Evolutionary conservation across 2,113 vertebrate genomes (phyloP).

Genomic region (Tauraco erythrolophus): DNA sequence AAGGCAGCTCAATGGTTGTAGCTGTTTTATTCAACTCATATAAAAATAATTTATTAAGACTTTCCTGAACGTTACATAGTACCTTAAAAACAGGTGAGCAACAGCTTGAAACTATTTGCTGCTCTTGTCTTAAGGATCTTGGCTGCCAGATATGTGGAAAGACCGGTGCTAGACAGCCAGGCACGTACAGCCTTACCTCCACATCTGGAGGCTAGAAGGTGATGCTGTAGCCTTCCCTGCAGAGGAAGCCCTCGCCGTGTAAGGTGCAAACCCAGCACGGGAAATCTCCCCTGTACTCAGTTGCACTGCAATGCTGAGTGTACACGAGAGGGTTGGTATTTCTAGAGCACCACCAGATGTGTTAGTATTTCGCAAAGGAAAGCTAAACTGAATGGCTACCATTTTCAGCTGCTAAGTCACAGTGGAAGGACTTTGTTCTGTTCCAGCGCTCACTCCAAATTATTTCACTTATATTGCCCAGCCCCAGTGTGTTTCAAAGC

Average conservation of each 20-base stretch:
- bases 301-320: no score
- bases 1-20: neutral
- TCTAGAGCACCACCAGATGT: neutral
- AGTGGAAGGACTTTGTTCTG: neutral
- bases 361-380: neutral
- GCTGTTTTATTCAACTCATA: neutral
- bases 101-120: neutral
- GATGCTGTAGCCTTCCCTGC: neutral
- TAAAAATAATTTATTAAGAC: neutral
- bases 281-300: neutral
- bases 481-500: neutral
- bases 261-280: neutral
- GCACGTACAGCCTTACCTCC: rapidly evolving
- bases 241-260: neutral
- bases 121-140: neutral
- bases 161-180: rapidly evolving
- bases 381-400: neutral
- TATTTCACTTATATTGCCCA: neutral
- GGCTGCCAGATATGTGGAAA: rapidly evolving
- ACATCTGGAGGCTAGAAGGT: neutral
- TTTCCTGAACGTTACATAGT: neutral
- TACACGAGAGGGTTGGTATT: rapidly evolving
- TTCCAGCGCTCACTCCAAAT: neutral
- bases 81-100: neutral
- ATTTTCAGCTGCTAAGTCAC: neutral